A percentile compares a stretch with the other conserved stretches of the same genome.
phyloP scores from a whole-genome alignment of 2,888 invertebrate genomes.

The Nomada ferruginata region DNA sequence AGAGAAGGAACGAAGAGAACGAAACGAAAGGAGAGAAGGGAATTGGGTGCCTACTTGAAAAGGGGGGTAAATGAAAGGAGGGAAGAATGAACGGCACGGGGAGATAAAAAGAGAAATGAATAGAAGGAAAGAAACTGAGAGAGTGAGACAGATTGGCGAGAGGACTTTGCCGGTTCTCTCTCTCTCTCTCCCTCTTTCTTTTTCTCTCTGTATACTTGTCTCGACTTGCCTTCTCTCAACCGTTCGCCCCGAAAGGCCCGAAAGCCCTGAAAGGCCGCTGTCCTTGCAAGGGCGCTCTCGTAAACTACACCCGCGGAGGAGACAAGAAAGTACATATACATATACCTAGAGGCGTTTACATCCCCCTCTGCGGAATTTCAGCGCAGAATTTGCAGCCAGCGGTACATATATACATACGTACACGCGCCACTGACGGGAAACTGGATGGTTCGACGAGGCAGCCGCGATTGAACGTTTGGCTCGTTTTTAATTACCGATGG shows the following conservation, averaged over 20 bases:
- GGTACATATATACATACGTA: too few relatives aligned
- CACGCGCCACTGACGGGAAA: background rate
- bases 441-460: background rate
- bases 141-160: background rate
- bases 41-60: conserved; percentile 7
- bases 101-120: background rate
- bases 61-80: conserved; percentile 24
- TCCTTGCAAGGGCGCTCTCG: conserved; percentile 71
- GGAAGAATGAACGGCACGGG: conserved; percentile 28
- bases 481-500: background rate
- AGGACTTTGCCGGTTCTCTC: conserved; percentile 4
- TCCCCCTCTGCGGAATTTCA: conserved; percentile 44
- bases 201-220: conserved; percentile 19
- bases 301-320: conserved; percentile 45
- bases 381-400: conserved; percentile 27
- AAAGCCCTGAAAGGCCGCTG: conserved; percentile 64
- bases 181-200: background rate
- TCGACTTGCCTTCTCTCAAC: conserved; percentile 43
- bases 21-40: conserved; percentile 49
- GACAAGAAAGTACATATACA: conserved; percentile 31
- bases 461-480: conserved; percentile 5
- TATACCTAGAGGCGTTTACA: conserved; percentile 40
- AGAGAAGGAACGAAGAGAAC: conserved; percentile 45
- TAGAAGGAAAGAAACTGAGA: background rate
- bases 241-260: conserved; percentile 50